phyloP scores from a whole-genome alignment of 2,113 vertebrate species.

The Chamaetylas fuelleborni region DNA sequence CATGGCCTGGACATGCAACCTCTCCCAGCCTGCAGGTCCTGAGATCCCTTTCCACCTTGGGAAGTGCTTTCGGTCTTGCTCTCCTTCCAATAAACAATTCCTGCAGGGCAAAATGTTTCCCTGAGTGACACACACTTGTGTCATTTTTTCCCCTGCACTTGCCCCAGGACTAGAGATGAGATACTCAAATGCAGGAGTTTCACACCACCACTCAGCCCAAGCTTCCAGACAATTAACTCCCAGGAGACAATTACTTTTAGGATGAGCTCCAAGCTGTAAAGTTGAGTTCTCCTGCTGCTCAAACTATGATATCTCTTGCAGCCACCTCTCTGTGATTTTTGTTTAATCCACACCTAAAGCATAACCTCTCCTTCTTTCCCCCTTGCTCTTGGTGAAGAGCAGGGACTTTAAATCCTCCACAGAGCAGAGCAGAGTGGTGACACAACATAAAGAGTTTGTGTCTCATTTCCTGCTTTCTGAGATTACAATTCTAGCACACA shows the following conservation, averaged over 20 bases:
- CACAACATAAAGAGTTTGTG: neutral
- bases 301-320: neutral
- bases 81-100: neutral
- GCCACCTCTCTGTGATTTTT: neutral
- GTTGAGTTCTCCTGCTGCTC: neutral
- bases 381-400: neutral
- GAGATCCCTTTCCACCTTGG: neutral
- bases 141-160: neutral
- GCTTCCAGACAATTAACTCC: neutral
- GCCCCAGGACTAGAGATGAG: neutral
- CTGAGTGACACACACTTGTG: rapidly evolving
- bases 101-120: neutral
- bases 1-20: rapidly evolving
- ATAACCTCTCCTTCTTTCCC: neutral
- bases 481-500: rapidly evolving
- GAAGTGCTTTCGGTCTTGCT: neutral
- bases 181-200: neutral
- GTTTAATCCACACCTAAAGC: neutral
- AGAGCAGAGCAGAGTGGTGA: neutral
- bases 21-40: neutral
- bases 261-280: neutral
- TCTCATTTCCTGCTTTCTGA: neutral
- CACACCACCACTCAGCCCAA: neutral
- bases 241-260: neutral
- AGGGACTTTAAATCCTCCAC: neutral